Conservation (phyloP, 1,140 invertebrate species). For the Trichoplusia ni region DNA sequence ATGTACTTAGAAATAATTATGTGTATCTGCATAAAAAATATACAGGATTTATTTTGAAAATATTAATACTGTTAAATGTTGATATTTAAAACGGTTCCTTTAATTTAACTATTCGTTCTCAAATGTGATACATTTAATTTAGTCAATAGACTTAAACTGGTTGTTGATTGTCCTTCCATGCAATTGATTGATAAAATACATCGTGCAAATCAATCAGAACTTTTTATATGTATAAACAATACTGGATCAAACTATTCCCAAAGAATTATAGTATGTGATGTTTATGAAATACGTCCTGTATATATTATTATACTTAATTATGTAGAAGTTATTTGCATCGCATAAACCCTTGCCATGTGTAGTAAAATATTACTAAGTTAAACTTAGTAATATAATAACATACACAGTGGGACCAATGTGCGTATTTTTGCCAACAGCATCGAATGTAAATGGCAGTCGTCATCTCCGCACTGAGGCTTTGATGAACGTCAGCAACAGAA, state of each 20-base stretch:
- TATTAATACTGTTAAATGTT: background rate
- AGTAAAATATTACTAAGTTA: background rate
- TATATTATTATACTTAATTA: background rate
- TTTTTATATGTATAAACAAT: too few relatives aligned
- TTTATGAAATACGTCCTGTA: conserved; percentile 1
- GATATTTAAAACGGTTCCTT: too few relatives aligned
- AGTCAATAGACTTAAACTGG: background rate
- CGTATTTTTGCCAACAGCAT: conserved; percentile 1
- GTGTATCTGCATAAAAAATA: background rate
- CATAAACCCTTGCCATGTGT: background rate
- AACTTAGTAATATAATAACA: too few relatives aligned
- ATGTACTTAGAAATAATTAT: background rate
- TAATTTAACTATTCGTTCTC: too few relatives aligned
- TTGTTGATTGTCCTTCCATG: background rate
- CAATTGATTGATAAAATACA: too few relatives aligned
- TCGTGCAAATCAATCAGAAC: too few relatives aligned
- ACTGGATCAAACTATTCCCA: too few relatives aligned
- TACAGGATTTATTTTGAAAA: conserved; percentile 1
- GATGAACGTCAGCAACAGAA: background rate
- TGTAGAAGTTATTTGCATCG: background rate
- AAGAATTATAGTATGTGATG: too few relatives aligned
- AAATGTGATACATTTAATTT: background rate
- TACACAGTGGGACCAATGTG: background rate
- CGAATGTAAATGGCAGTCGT: background rate
- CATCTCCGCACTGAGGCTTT: background rate